These are phyloP conservation scores for Choristoneura rosaceana DNA, from an alignment of 2,888 invertebrate species.

Conservation along the genomic window DNA sequence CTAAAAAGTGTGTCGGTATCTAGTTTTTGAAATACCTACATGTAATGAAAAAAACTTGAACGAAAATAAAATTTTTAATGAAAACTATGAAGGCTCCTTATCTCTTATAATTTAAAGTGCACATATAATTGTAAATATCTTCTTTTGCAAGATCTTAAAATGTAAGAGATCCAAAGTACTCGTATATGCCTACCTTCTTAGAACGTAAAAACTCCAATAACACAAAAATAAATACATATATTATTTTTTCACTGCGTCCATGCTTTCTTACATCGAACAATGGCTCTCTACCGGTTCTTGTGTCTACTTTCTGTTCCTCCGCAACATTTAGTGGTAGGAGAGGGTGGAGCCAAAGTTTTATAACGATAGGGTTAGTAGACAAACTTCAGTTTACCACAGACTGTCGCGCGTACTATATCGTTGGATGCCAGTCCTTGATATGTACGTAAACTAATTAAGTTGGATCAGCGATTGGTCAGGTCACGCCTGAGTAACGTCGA, in stretches of 20 bases:
- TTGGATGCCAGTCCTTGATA: slow-evolving; percentile 48
- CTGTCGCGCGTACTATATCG: slow-evolving; percentile 58
- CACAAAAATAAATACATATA: no score
- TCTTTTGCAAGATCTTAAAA: no score
- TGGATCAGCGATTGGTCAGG: not conserved
- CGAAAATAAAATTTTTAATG: no score
- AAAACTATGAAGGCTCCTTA: no score
- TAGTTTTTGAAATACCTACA: no score
- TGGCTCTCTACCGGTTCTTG: slow-evolving; percentile 35
- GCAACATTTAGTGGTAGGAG: slow-evolving; percentile 56
- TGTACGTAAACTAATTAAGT: slow-evolving; percentile 56
- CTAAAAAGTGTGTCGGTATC: no score
- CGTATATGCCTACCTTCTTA: no score
- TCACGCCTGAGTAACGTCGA: not conserved
- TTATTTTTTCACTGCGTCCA: not conserved
- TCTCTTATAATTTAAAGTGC: no score
- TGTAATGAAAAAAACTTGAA: no score
- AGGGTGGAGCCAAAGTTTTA: slow-evolving; percentile 58
- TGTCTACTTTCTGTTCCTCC: slow-evolving; percentile 44
- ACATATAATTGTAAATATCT: no score
- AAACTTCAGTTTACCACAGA: slow-evolving; percentile 61
- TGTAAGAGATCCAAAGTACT: no score
- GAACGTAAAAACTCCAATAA: no score
- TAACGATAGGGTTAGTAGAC: slow-evolving; percentile 61
- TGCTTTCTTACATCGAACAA: not conserved